Evolutionary conservation across 2,797 vertebrate genomes (phyloP).

Genomic region (Lithobates sylvaticus): DNA sequence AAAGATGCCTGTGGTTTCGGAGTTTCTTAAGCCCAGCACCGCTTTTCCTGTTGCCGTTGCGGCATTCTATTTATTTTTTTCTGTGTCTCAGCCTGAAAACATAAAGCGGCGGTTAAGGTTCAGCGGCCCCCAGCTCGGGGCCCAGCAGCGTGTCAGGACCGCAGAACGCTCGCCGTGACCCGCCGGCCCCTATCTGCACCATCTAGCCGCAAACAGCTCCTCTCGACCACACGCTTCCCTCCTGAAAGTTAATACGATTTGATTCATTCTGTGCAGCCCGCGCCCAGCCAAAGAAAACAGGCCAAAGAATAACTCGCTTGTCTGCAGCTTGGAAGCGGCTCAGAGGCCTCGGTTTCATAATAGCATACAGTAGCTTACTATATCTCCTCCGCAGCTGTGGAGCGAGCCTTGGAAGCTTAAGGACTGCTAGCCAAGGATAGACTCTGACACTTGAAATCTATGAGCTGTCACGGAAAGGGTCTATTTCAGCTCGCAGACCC

Average conservation of each 20-base stretch:
- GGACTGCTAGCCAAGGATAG: slow-evolving; percentile 64
- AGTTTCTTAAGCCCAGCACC: slow-evolving; percentile 15
- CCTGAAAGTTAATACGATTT: slow-evolving; percentile 81
- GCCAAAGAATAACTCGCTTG: slow-evolving; percentile 79
- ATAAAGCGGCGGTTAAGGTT: slow-evolving; percentile 52
- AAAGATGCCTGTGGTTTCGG: slow-evolving; percentile 3
- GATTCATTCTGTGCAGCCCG: slow-evolving; percentile 75
- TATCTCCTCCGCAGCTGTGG: slow-evolving; percentile 75
- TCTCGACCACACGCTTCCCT: slow-evolving; percentile 83
- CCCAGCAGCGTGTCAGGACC: slow-evolving; percentile 28
- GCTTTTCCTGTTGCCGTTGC: slow-evolving; percentile 36
- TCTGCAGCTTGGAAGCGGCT: slow-evolving; percentile 75
- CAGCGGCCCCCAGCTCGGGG: background rate
- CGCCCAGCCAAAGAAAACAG: slow-evolving; percentile 81
- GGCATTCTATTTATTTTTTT: slow-evolving; percentile 22
- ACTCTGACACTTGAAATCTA: slow-evolving; percentile 56
- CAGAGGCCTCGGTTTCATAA: slow-evolving; percentile 75
- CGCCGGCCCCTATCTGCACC: slow-evolving; percentile 74
- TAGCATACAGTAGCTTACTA: slow-evolving; percentile 79
- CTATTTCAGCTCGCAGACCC: slow-evolving; percentile 44
- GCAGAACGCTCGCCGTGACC: slow-evolving; percentile 73
- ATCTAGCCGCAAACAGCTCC: slow-evolving; percentile 80
- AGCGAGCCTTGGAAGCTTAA: slow-evolving; percentile 70
- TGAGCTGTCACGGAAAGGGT: slow-evolving; percentile 47
- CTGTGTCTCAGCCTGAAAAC: slow-evolving; percentile 54